These are phyloP conservation scores for Mirounga angustirostris DNA, from an alignment of 2,113 vertebrate genomes.

Conservation along the genomic window DNA sequence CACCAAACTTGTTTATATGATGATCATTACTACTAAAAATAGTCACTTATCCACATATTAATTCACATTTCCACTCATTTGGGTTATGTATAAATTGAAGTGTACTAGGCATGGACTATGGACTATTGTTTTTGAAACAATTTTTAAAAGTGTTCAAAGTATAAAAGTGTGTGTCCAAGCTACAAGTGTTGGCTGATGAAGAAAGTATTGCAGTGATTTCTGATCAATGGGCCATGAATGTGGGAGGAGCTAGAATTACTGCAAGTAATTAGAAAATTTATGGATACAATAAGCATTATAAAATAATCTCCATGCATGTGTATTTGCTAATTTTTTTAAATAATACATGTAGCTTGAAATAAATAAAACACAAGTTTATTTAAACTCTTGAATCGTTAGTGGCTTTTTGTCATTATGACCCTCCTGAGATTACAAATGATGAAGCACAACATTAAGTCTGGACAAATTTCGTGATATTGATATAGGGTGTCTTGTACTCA, in stretches of 20 bases:
- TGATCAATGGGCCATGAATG: not conserved
- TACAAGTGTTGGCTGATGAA: not conserved
- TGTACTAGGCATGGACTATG: not conserved
- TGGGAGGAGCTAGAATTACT: not conserved
- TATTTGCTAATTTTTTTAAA: not conserved
- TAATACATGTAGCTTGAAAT: not conserved
- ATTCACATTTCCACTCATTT: slow-evolving; percentile 36
- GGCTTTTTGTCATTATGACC: not conserved
- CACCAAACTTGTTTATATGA: not conserved
- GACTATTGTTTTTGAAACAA: not conserved
- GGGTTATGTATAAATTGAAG: not conserved
- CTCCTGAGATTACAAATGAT: not conserved
- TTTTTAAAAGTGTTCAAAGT: slow-evolving; percentile 5
- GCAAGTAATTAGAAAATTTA: not conserved
- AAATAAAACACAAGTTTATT: not conserved
- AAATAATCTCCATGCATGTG: not conserved
- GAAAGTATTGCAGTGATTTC: not conserved
- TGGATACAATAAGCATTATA: not conserved
- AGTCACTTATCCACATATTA: not conserved
- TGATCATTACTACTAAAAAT: not conserved
- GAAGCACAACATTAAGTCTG: not conserved
- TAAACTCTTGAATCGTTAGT: not conserved
- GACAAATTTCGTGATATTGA: not conserved
- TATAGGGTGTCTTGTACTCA: not conserved
- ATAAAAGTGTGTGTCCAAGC: not conserved